Base-by-base conservation (phyloP, 2,888 invertebrate species). In the Volucella zonaria region DNA sequence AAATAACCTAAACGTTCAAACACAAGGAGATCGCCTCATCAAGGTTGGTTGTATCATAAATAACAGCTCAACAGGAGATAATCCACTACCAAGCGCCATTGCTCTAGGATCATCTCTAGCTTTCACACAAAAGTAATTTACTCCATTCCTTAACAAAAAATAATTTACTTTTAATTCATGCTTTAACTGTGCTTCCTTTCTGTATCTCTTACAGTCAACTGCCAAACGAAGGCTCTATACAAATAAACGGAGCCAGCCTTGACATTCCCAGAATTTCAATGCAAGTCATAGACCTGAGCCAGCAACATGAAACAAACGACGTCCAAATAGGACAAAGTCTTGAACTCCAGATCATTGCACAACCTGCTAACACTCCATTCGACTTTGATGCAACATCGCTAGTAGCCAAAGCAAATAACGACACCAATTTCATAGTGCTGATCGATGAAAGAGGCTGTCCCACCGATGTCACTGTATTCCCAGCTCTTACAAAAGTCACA, bases 1-100 rank as follows among this genome's bases (percentile, higher is more conserved):
- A 91, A 95, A 96, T 91, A 97, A 97, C 92, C 94, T 95, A 0
- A 94, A 96, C 87, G 96, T 97, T 79, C 97, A 97, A 91, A 95
- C 96, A 14, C 95, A 96, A 79, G 96, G 96, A 0, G 97, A 97
- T 92, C 94, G 96, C 77, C 94, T 96, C 88, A 94, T 97, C 76
- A 95, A 95, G 88, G 95, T 96, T 6, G 96, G 96, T 0, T 96
- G 96, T 89, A 94, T 95, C n/a, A 93, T 95, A 61, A 92, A 92
- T 87, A 93, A 93, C 52, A 92, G 92, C 51, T 89, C 90, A 6
- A 47, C 87, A 6, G 71, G 83, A n/a, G 61, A 86, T 12, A 83
- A 82, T 3, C 40, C 90, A 66, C 90, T 92, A 40, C 93, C 93
- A 14, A 92, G 92, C 89, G 93, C 94, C 83, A 91, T 94, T 49